phyloP scores from a whole-genome alignment of 2,797 vertebrate species.

The Rhyacichthys aspro region DNA sequence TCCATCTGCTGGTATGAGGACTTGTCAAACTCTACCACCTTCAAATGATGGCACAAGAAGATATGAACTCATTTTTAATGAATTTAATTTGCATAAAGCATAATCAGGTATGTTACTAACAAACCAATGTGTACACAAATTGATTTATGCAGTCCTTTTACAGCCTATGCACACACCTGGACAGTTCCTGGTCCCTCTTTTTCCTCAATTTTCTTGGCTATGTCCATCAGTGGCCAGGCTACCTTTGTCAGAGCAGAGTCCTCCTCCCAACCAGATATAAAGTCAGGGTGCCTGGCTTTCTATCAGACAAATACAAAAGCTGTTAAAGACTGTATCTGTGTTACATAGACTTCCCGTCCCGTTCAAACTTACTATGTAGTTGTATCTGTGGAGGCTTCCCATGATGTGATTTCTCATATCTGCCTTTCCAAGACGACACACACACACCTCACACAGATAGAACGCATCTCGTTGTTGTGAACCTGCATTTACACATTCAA shows the following conservation, averaged over 20 bases:
- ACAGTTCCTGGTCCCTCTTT: slow-evolving; percentile 72
- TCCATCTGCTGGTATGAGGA: slow-evolving; percentile 57
- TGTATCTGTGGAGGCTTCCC: slow-evolving; percentile 76
- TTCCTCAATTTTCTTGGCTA: slow-evolving; percentile 66
- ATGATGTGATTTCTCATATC: slow-evolving; percentile 77
- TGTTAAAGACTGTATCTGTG: not conserved
- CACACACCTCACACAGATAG: slow-evolving; percentile 74
- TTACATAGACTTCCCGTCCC: not conserved
- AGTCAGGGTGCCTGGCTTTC: slow-evolving; percentile 60
- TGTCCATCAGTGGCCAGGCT: slow-evolving; percentile 75
- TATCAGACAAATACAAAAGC: slow-evolving; percentile 29
- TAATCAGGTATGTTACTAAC: not conserved
- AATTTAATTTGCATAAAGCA: not conserved
- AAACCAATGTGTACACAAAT: no score
- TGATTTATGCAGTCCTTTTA: no score
- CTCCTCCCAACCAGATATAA: slow-evolving; percentile 49
- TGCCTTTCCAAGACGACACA: slow-evolving; percentile 57
- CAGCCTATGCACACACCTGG: slow-evolving; percentile 45
- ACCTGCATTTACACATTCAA: slow-evolving; percentile 66
- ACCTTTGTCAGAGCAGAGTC: slow-evolving; percentile 61
- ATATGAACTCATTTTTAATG: not conserved
- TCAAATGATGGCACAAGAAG: slow-evolving; percentile 21
- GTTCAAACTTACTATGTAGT: slow-evolving; percentile 71
- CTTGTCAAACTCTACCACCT: slow-evolving; percentile 68
- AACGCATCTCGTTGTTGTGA: slow-evolving; percentile 25